A percentile compares a stretch with the other conserved stretches of the same genome.
Evolutionary conservation across 2,888 invertebrate species (phyloP).

Genomic region (Euzophera pinguis): DNA sequence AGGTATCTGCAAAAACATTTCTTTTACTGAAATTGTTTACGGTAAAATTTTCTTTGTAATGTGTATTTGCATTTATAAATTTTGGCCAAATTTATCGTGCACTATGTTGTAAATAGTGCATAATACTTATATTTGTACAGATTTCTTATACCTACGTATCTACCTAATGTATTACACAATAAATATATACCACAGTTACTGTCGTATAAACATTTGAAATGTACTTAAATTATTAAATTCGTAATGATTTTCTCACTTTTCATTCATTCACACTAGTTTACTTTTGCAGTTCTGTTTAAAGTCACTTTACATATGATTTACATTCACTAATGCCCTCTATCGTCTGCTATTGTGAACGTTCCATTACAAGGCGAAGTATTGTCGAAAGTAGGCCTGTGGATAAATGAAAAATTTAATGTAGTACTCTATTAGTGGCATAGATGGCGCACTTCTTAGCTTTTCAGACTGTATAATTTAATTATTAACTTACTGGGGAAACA

Average conservation of each 20-base stretch:
- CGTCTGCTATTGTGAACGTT: constrained; percentile 61
- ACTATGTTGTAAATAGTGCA: no score
- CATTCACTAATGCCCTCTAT: constrained; percentile 56
- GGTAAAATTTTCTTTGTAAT: no score
- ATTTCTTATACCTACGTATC: neutral
- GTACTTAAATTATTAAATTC: constrained; percentile 12
- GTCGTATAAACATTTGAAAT: neutral
- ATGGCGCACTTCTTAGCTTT: no score
- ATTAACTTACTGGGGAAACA: no score
- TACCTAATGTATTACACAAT: neutral
- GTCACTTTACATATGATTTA: neutral
- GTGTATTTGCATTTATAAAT: no score
- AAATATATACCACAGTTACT: neutral
- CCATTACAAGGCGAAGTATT: constrained; percentile 57
- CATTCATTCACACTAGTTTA: neutral
- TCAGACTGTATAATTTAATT: no score
- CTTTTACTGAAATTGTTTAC: no score
- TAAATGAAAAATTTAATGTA: no score
- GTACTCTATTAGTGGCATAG: constrained; percentile 18
- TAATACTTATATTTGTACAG: no score
- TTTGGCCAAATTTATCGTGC: no score
- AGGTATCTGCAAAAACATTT: no score
- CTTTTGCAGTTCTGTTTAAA: neutral
- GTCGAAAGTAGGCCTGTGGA: constrained; percentile 49
- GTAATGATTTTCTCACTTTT: constrained; percentile 10